A percentile compares a stretch with the other conserved stretches of the same genome.
These are phyloP conservation scores for Muschampia plurimacula DNA, from an alignment of 2,888 invertebrate genomes.

Conservation along the genomic window DNA sequence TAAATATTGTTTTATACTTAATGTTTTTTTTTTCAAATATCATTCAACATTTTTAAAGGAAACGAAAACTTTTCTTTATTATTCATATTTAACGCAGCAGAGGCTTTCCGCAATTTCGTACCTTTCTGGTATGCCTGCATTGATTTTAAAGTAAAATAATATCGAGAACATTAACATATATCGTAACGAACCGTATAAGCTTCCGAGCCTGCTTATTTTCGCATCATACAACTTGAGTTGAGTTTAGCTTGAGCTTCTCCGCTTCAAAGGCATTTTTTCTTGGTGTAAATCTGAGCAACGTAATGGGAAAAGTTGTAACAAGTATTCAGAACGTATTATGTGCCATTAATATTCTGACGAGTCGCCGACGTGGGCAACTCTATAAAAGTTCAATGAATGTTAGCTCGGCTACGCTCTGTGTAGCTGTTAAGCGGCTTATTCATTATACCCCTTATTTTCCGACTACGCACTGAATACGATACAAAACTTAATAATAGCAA, in stretches of 20 bases:
- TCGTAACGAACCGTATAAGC: slow-evolving; percentile 44
- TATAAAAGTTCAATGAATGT: slow-evolving; percentile 76
- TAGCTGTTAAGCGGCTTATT: slow-evolving; percentile 28
- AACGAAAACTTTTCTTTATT: background rate
- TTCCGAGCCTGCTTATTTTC: slow-evolving; percentile 52
- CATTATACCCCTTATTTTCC: slow-evolving; percentile 8
- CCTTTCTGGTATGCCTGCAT: background rate
- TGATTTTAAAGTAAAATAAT: slow-evolving; percentile 11
- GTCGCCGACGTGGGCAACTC: slow-evolving; percentile 68
- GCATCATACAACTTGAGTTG: slow-evolving; percentile 63
- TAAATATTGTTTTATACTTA: too few species aligned
- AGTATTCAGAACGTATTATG: slow-evolving; percentile 82
- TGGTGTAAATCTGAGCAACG: slow-evolving; percentile 73
- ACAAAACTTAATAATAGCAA: background rate
- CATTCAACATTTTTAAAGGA: too few species aligned
- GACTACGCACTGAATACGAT: slow-evolving; percentile 7
- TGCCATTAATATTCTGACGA: slow-evolving; percentile 82
- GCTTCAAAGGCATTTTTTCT: slow-evolving; percentile 71
- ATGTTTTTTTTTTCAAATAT: too few species aligned
- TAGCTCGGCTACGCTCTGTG: slow-evolving; percentile 36
- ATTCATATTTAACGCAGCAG: background rate
- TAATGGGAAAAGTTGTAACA: slow-evolving; percentile 85
- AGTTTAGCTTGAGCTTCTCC: slow-evolving; percentile 61
- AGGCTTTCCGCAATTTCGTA: background rate
- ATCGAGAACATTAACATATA: slow-evolving; percentile 20